A percentile compares a stretch with the other conserved stretches of the same genome.
These are phyloP conservation scores for Diplodus sargus DNA, from an alignment of 2,797 vertebrate genomes.

Conservation along the genomic window DNA sequence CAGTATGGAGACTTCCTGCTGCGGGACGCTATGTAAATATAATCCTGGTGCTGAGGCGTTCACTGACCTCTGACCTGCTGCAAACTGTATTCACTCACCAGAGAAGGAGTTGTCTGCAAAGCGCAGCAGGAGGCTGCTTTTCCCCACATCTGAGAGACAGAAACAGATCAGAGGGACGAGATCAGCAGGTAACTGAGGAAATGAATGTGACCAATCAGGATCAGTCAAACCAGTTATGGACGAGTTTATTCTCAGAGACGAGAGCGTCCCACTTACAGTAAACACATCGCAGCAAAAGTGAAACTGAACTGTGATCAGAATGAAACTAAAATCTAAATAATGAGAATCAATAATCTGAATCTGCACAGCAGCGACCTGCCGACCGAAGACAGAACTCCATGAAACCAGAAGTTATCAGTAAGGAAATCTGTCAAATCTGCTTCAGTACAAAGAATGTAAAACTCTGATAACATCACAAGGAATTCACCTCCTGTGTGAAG, in stretches of 20 bases:
- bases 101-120: slow-evolving; percentile 91
- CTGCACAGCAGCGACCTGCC: too few species aligned
- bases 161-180: slow-evolving; percentile 16
- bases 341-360: too few species aligned
- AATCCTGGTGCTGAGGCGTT: fast-evolving
- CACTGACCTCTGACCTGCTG: background rate
- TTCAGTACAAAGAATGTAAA: too few species aligned
- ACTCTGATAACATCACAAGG: too few species aligned
- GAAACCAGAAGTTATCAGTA: too few species aligned
- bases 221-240: background rate
- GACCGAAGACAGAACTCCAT: too few species aligned
- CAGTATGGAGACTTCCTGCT: background rate
- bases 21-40: too few species aligned
- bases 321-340: too few species aligned
- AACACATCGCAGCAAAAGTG: background rate
- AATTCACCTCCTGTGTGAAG: too few species aligned
- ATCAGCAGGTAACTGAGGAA: slow-evolving; percentile 9
- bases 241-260: fast-evolving
- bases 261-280: background rate
- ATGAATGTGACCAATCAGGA: background rate
- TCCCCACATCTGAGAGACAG: slow-evolving; percentile 86
- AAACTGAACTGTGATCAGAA: background rate
- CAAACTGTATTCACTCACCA: slow-evolving; percentile 77
- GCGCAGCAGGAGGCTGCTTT: slow-evolving; percentile 89
- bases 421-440: background rate